Base-by-base conservation (phyloP, 1,140 invertebrate species). In the Sitodiplosis mosellana region DNA sequence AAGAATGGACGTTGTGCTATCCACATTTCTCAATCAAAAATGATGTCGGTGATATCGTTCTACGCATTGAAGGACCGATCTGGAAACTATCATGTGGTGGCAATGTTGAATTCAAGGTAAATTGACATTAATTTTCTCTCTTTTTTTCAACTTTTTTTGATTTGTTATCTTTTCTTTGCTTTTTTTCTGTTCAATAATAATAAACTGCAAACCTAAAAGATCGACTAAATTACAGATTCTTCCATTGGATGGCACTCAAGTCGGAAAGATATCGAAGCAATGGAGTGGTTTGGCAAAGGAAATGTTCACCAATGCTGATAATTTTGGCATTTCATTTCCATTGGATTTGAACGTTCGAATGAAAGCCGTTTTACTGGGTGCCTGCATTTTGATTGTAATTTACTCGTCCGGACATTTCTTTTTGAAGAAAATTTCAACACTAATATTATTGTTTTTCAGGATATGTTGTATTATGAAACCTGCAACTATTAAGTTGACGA, bases 11-110 rank as follows among this genome's bases (percentile, higher is more conserved):
- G 46, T 68, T 88, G 37, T 81, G 77, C 56, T 73, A 71, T 38
- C 87, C 89, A 2, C 73, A 74, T 34, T 93, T 86, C 59, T 69
- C 70, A n/a, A 74, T 95, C 42, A 77, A 83, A 53, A 80, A 93
- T 64, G 74, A 78, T 2, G 59, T 72, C 8, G 87, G 82, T 19
- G 77, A 88, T 45, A 76, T 76, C 0, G 78, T 92, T 1, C 66
- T 94, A 5, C 71, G 70, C 49, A 84, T 95, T 54, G 80, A 87
- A 62, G 90, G 89, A 5, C 88, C 90, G 0, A 63, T 86, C 37
- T 88, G 83, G 63, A 83, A 81, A 1, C 81, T 75, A 56, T 78
- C 75, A 41, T 71, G 87, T 22, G 90, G 84, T 66, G 83, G 84
- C 10, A 19, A 43, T 43, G 80, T 89, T 2, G 77, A 77, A 53